Conservation (phyloP, 2,888 invertebrate species). For the Chironomus tentans region DNA sequence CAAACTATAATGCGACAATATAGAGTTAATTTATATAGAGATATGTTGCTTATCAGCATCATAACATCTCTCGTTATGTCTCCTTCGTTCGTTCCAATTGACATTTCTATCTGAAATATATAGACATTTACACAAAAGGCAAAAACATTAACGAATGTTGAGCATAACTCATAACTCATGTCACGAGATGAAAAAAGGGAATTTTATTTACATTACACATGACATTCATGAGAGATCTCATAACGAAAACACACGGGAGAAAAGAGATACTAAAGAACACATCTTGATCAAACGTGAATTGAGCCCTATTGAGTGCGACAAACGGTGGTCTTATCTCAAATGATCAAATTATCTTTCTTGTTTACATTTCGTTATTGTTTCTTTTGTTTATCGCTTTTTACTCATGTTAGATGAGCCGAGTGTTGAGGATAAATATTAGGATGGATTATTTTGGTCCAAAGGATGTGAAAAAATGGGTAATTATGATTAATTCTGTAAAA, state of each 20-base stretch:
- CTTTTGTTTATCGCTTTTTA: background rate
- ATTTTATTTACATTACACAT: background rate
- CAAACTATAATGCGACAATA: slow-evolving; percentile 1
- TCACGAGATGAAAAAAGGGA: background rate
- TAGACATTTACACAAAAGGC: background rate
- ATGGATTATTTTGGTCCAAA: background rate
- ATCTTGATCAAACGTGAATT: slow-evolving; percentile 7
- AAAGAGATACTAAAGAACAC: slow-evolving; percentile 4
- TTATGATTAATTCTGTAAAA: no score
- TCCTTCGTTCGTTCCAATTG: background rate
- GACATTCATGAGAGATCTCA: no score
- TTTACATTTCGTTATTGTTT: slow-evolving; percentile 7
- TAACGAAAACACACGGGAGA: background rate
- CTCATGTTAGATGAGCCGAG: background rate
- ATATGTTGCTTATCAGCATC: slow-evolving; percentile 10
- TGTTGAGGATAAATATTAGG: background rate
- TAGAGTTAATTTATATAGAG: background rate
- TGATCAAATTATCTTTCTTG: slow-evolving; percentile 24
- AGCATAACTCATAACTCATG: slow-evolving; percentile 10
- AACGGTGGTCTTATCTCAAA: slow-evolving; percentile 10
- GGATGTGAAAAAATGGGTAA: background rate
- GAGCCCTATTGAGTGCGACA: background rate
- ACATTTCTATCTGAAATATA: background rate
- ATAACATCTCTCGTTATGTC: background rate
- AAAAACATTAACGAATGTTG: slow-evolving; percentile 7